phyloP scores from a whole-genome alignment of 2,888 invertebrate genomes.

The Rapana venosa region DNA sequence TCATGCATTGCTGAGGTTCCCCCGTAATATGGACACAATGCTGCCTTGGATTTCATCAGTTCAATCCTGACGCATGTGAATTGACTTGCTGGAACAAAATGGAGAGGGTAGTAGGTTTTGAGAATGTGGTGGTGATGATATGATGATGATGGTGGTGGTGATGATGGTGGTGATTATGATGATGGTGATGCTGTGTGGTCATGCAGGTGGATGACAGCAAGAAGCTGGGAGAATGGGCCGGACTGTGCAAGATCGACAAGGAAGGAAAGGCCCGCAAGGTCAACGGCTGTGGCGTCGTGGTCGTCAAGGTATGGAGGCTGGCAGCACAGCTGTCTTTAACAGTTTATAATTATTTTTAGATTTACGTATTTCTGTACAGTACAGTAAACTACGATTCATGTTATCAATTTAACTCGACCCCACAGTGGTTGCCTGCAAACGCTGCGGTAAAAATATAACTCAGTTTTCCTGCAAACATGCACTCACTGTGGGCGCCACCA shows the following conservation, averaged over 20 bases:
- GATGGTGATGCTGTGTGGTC: too few relatives aligned
- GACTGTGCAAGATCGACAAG: constrained; percentile 99
- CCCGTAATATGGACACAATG: background rate
- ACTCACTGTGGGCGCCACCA: too few relatives aligned
- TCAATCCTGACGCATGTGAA: background rate
- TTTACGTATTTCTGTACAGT: background rate
- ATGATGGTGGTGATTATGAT: too few relatives aligned
- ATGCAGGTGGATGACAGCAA: constrained; percentile 93
- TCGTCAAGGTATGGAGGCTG: constrained; percentile 82
- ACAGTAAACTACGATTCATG: background rate
- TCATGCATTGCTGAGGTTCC: constrained; percentile 25
- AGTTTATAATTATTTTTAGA: background rate
- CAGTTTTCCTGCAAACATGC: too few relatives aligned
- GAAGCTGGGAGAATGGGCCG: constrained; percentile 99
- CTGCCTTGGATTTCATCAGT: too few relatives aligned
- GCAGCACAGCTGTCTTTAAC: background rate
- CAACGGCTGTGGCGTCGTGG: constrained; percentile 98
- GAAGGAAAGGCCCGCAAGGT: constrained; percentile 99
- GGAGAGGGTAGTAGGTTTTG: background rate
- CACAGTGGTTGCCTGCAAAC: too few relatives aligned
- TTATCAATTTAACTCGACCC: too few relatives aligned
- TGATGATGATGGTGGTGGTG: too few relatives aligned
- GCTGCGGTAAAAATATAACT: too few relatives aligned
- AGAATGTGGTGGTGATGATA: too few relatives aligned
- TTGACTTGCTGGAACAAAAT: background rate